phyloP scores from a whole-genome alignment of 2,797 vertebrate species.

The Bradypus variegatus region DNA sequence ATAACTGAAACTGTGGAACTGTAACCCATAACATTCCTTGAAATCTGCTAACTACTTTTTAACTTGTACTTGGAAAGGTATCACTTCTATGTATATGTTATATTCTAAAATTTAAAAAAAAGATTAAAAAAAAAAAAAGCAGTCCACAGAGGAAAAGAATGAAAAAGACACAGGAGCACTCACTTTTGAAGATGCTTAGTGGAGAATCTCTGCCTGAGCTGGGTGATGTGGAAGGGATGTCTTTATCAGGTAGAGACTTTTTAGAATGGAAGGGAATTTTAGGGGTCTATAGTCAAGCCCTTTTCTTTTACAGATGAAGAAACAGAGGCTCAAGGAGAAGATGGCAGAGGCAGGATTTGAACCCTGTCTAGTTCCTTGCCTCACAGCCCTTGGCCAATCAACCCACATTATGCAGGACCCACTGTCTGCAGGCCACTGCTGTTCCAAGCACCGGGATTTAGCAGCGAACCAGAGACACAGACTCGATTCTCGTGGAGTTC shows the following conservation, averaged over 20 bases:
- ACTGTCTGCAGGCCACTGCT: rapidly evolving
- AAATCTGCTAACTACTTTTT: no score
- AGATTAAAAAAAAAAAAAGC: background rate
- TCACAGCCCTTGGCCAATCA: background rate
- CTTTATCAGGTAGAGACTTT: background rate
- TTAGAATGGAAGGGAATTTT: background rate
- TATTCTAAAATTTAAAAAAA: no score
- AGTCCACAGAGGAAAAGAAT: background rate
- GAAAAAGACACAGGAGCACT: background rate
- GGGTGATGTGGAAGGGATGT: background rate
- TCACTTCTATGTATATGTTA: no score
- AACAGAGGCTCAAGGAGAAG: background rate
- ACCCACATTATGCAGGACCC: background rate
- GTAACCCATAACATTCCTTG: no score
- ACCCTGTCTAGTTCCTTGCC: background rate
- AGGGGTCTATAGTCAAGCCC: background rate
- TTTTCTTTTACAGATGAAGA: background rate
- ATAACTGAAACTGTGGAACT: no score
- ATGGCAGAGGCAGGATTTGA: background rate
- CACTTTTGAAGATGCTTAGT: background rate
- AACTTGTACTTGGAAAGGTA: no score
- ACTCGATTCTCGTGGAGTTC: background rate
- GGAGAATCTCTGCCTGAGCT: background rate
- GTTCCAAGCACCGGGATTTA: background rate
- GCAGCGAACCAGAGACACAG: background rate